A percentile compares a stretch with the other conserved stretches of the same genome.
These are phyloP conservation scores for Pteronotus mesoamericanus DNA, from an alignment of 2,797 vertebrate species.

Conservation along the genomic window DNA sequence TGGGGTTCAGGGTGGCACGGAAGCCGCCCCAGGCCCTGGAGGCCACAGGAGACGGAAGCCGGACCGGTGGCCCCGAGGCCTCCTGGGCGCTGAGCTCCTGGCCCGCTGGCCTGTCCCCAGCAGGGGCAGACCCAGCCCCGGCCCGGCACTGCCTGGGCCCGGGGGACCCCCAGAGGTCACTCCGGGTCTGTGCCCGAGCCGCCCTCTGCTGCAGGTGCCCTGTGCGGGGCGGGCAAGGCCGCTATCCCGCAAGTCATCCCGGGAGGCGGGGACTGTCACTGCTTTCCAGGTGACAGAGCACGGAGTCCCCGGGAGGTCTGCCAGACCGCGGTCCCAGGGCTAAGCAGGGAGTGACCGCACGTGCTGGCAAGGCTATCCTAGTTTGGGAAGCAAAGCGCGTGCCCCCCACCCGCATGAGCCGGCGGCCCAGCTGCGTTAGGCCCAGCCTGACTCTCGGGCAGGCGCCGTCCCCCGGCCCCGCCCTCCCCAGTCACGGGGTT, in stretches of 20 bases:
- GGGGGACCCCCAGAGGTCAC: background rate
- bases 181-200: background rate
- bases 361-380: fast-evolving
- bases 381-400: fast-evolving
- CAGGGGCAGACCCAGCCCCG: background rate
- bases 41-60: fast-evolving
- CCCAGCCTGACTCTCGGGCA: too few relatives aligned
- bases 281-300: background rate
- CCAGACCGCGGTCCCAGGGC: background rate
- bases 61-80: background rate
- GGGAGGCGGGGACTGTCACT: background rate
- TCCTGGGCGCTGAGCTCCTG: background rate
- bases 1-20: background rate
- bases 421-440: fast-evolving
- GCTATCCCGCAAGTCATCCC: background rate
- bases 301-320: fast-evolving
- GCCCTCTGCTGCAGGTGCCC: background rate
- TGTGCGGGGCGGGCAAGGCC: fast-evolving
- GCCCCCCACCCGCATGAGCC: fast-evolving
- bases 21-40: background rate
- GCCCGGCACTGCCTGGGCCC: background rate
- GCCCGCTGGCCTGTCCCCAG: fast-evolving
- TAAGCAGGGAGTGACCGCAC: fast-evolving
- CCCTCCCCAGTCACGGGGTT: fast-evolving
- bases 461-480: fast-evolving